Conservation (phyloP, 2,113 vertebrate genomes). For the Alouatta palliata region DNA sequence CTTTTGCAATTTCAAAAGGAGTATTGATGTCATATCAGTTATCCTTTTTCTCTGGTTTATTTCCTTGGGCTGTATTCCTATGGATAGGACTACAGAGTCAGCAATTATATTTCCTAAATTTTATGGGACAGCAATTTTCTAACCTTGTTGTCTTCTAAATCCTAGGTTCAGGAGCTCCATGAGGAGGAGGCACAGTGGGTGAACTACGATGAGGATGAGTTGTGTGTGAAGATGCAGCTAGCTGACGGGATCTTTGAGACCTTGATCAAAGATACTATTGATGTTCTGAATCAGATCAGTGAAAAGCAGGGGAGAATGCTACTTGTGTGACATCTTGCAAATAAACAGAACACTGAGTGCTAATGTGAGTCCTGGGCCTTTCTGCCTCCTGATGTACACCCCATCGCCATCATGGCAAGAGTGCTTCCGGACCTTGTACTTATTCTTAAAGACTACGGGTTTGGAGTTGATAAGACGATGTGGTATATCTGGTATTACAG, state of each 20-base stretch:
- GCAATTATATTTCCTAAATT: background rate
- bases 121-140: background rate
- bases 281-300: constrained; percentile 90
- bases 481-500: constrained; percentile 54
- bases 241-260: constrained; percentile 98
- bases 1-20: constrained; percentile 19
- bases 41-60: background rate
- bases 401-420: constrained; percentile 65
- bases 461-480: constrained; percentile 62
- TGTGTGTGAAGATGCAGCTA: constrained; percentile 98
- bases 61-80: background rate
- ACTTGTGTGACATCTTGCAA: constrained; percentile 86
- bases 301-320: constrained; percentile 87
- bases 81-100: background rate
- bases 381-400: constrained; percentile 65
- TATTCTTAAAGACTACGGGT: constrained; percentile 65
- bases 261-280: constrained; percentile 95
- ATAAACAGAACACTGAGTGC: constrained; percentile 79
- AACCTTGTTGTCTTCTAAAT: constrained; percentile 31
- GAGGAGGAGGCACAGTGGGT: constrained; percentile 99
- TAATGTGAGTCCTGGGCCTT: constrained; percentile 70
- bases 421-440: constrained; percentile 54
- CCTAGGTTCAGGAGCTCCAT: constrained; percentile 96
- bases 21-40: background rate
- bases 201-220: constrained; percentile 97